A percentile compares a stretch with the other conserved stretches of the same genome.
Conservation (phyloP, 1,140 invertebrate genomes). For the Danaus melanippus region DNA sequence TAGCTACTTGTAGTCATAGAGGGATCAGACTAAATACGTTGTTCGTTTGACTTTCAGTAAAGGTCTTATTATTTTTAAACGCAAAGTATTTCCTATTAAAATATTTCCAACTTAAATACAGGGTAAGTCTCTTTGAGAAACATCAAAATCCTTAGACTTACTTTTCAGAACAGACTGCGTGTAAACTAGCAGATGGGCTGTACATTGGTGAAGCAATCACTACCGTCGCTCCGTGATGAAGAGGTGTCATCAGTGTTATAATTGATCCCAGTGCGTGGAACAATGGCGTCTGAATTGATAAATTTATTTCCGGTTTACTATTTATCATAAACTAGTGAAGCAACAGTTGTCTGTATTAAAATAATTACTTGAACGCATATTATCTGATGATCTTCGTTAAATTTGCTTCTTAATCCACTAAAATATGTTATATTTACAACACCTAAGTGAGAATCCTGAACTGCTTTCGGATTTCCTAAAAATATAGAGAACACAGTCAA, state of each 20-base stretch:
- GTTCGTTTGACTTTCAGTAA: no score
- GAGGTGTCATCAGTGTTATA: constrained; percentile 75
- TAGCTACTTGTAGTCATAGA: no score
- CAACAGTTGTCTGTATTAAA: background rate
- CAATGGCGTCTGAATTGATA: constrained; percentile 82
- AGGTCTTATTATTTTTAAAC: no score
- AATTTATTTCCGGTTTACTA: background rate
- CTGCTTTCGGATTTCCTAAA: constrained; percentile 90
- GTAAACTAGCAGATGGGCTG: constrained; percentile 78
- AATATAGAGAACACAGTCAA: constrained; percentile 7
- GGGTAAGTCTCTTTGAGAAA: no score
- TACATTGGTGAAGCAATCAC: constrained; percentile 81
- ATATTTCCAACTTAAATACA: no score
- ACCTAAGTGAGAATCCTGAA: constrained; percentile 85
- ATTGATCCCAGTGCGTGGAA: constrained; percentile 94
- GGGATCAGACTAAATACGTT: no score
- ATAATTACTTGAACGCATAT: constrained; percentile 56
- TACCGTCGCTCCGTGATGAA: constrained; percentile 79
- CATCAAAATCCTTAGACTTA: constrained; percentile 43
- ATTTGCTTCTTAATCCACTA: constrained; percentile 74
- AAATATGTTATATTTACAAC: constrained; percentile 90
- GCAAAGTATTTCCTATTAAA: no score
- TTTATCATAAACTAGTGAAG: background rate
- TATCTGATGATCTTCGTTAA: constrained; percentile 69
- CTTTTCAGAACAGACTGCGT: constrained; percentile 80